Conservation (phyloP, 2,888 invertebrate species). For the Chydorus sphaericus region DNA sequence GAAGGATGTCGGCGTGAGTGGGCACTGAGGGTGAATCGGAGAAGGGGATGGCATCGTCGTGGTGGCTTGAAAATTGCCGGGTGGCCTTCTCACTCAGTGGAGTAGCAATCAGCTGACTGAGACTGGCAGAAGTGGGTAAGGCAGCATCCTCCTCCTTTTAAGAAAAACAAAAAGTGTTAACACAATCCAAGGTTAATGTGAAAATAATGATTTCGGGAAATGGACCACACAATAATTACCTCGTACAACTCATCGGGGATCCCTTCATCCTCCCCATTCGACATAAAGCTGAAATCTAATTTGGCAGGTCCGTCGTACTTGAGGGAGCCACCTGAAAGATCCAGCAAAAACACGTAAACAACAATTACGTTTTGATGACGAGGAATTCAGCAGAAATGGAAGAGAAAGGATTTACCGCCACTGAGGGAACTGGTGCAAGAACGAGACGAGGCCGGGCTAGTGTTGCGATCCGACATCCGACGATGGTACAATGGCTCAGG, state of each 20-base stretch:
- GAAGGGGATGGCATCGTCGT: not conserved
- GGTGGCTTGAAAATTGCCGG: not conserved
- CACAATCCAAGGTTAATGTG: not conserved
- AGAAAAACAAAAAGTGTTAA: not conserved
- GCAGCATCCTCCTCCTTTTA: not conserved
- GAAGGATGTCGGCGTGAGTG: not conserved
- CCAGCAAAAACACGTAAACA: no score
- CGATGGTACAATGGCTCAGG: not conserved
- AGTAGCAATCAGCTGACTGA: conserved; percentile 2
- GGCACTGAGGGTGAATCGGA: not conserved
- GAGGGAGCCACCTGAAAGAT: not conserved
- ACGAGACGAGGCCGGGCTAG: not conserved
- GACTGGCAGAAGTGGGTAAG: not conserved
- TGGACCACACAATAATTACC: not conserved
- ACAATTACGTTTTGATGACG: not conserved
- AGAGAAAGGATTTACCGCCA: not conserved
- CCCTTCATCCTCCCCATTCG: not conserved
- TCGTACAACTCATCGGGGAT: conserved; percentile 6
- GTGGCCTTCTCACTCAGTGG: not conserved
- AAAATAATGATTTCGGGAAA: not conserved
- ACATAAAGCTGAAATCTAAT: not conserved
- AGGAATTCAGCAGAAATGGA: not conserved
- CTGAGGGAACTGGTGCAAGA: not conserved
- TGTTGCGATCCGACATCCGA: conserved; percentile 1
- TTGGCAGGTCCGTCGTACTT: conserved; percentile 1